Conservation (phyloP, 2,113 vertebrate species). For the Vidua macroura region DNA sequence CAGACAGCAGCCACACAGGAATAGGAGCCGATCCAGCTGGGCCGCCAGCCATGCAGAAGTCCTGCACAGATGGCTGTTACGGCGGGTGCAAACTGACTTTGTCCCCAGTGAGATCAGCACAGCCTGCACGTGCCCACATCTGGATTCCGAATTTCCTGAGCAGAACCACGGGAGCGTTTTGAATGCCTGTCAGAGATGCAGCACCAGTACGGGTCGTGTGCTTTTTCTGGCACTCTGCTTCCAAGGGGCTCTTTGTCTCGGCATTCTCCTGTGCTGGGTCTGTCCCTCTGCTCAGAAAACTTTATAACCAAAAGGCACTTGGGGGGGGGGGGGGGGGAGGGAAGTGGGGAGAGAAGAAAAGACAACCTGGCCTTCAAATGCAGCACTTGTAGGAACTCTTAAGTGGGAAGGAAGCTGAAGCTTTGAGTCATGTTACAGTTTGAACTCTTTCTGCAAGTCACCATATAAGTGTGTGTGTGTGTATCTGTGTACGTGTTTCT, state of each 20-base stretch:
- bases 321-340: not conserved
- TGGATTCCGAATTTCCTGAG: not conserved
- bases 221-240: not conserved
- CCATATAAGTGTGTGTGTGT: not conserved
- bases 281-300: not conserved
- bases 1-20: not conserved
- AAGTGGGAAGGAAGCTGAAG: not conserved
- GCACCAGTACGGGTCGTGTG: not conserved
- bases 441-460: not conserved
- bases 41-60: not conserved
- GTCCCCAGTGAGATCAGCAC: not conserved
- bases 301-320: not conserved
- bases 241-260: not conserved
- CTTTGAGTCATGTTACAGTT: not conserved
- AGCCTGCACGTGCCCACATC: not conserved
- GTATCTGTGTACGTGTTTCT: not conserved
- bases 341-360: not conserved
- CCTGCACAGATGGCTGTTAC: not conserved
- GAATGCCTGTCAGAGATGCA: accelerated
- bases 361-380: not conserved
- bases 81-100: not conserved
- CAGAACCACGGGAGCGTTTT: not conserved
- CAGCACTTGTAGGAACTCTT: not conserved
- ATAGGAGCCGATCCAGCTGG: not conserved
- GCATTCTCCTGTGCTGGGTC: not conserved